These are phyloP conservation scores for Malurus cyaneus DNA, from an alignment of 2,113 vertebrate genomes.

Conservation along the genomic window DNA sequence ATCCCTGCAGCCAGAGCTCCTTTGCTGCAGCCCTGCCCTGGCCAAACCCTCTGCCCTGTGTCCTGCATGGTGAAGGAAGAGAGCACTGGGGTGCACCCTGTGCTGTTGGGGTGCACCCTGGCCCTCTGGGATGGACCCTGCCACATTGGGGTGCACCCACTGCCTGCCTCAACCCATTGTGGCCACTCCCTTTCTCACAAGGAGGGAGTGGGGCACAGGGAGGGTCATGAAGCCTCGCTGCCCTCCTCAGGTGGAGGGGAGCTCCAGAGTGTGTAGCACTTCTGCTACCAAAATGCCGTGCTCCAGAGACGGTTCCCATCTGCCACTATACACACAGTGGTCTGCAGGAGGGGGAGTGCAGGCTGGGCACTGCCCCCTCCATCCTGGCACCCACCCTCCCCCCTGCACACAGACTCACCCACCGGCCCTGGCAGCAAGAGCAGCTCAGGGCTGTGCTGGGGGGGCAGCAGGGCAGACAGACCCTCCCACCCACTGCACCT, in stretches of 20 bases:
- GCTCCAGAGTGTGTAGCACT: not conserved
- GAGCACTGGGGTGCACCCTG: not conserved
- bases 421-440: not conserved
- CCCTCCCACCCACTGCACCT: not conserved
- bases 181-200: not conserved
- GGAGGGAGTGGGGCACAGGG: not conserved
- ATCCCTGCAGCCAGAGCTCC: not conserved
- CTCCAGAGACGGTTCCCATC: fast-evolving
- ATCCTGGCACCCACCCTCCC: fast-evolving
- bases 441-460: fast-evolving
- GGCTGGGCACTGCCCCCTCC: not conserved
- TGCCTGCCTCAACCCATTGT: not conserved
- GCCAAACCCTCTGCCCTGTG: not conserved
- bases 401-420: fast-evolving
- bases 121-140: not conserved
- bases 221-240: not conserved
- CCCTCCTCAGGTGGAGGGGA: not conserved
- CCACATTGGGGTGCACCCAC: not conserved
- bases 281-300: fast-evolving
- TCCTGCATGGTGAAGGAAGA: not conserved
- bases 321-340: fast-evolving
- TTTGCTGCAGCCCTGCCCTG: too few species aligned
- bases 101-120: not conserved
- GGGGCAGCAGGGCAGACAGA: not conserved
- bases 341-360: fast-evolving